A percentile compares a stretch with the other conserved stretches of the same genome.
Evolutionary conservation across 2,888 invertebrate species (phyloP).

Genomic region (Drosophila demipolita): DNA sequence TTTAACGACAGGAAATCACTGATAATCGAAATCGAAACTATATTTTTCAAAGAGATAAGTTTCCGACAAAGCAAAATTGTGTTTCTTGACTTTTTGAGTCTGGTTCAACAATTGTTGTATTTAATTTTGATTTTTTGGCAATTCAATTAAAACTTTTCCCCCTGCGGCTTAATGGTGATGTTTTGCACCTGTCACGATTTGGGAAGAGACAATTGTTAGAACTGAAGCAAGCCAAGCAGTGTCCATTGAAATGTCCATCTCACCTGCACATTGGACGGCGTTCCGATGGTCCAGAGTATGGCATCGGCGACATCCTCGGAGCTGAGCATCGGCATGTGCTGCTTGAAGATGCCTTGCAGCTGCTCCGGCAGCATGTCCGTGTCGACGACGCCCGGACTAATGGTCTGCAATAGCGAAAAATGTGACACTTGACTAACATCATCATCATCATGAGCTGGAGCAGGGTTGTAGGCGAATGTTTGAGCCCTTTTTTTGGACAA

Average conservation of each 20-base stretch:
- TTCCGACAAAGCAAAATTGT: neutral
- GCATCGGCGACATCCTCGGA: constrained; percentile 83
- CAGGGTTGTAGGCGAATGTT: neutral
- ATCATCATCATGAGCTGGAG: neutral
- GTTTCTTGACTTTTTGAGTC: neutral
- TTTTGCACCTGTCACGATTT: constrained; percentile 76
- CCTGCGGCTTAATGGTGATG: constrained; percentile 82
- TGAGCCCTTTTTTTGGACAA: too few relatives aligned
- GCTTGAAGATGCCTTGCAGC: constrained; percentile 74
- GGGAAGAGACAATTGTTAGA: neutral
- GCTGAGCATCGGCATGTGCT: constrained; percentile 79
- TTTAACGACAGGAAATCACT: too few relatives aligned
- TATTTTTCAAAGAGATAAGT: neutral
- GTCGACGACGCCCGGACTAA: constrained; percentile 83
- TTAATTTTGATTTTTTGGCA: neutral
- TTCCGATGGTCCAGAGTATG: constrained; percentile 80
- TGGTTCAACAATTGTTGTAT: neutral
- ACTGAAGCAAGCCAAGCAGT: too few relatives aligned
- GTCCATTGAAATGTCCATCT: constrained; percentile 2
- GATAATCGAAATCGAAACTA: too few relatives aligned
- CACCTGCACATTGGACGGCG: constrained; percentile 83
- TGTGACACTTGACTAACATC: constrained; percentile 27
- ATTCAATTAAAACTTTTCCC: constrained; percentile 77
- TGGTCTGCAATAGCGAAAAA: constrained; percentile 64
- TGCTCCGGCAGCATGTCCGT: constrained; percentile 82